Evolutionary conservation across 2,113 vertebrate genomes (phyloP).

Genomic region (Stictonetta naevosa): DNA sequence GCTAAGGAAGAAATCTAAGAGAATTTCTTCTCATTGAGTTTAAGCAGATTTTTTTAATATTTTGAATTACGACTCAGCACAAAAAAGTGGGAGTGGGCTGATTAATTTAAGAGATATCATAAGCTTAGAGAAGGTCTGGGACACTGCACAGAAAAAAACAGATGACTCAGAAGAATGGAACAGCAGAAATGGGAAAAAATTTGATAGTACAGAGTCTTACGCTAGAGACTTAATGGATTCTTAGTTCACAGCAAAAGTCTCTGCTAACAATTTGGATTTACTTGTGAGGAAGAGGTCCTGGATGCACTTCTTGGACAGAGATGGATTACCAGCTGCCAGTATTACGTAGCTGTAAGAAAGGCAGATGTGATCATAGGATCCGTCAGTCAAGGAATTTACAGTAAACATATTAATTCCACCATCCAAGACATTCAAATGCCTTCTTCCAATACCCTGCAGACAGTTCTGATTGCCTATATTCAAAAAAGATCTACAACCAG

Average conservation of each 20-base stretch:
- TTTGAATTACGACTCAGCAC: slow-evolving; percentile 51
- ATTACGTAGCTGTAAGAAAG: background rate
- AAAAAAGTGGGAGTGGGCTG: slow-evolving; percentile 26
- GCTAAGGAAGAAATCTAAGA: background rate
- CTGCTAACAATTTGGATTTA: background rate
- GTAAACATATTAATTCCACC: background rate
- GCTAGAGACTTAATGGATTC: background rate
- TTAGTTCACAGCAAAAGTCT: background rate
- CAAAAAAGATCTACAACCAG: background rate
- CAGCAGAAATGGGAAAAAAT: background rate
- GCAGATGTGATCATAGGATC: background rate
- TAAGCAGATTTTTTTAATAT: slow-evolving; percentile 45
- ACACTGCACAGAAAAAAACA: slow-evolving; percentile 10
- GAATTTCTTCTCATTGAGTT: background rate
- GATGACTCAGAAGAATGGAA: slow-evolving; percentile 18
- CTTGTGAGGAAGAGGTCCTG: background rate
- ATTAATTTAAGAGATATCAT: slow-evolving; percentile 12
- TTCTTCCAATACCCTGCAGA: background rate
- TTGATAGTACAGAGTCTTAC: background rate
- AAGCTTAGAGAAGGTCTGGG: background rate
- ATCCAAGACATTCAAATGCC: background rate
- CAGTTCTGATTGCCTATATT: background rate
- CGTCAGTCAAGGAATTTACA: background rate
- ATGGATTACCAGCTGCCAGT: background rate
- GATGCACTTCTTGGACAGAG: background rate